phyloP scores from a whole-genome alignment of 1,140 invertebrate genomes.

The Diplogasteroides magnus region DNA sequence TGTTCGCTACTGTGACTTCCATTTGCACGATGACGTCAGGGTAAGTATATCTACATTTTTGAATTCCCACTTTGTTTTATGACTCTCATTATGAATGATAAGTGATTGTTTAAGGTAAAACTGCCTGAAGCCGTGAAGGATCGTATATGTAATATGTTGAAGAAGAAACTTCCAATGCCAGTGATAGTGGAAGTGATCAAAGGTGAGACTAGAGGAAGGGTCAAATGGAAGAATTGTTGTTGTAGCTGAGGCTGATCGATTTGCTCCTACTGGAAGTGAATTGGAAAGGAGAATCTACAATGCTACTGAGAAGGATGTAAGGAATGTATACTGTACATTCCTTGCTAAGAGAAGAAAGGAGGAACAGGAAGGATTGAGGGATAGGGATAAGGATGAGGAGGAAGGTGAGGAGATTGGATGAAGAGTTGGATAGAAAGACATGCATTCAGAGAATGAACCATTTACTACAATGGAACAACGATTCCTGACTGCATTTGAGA shows the following conservation, averaged over 20 bases:
- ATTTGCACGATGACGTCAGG: slow-evolving; percentile 29
- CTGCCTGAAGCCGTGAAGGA: slow-evolving; percentile 19
- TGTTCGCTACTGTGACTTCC: slow-evolving; percentile 27
- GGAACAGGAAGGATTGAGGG: neutral
- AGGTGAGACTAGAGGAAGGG: slow-evolving; percentile 8
- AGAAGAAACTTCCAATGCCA: slow-evolving; percentile 13
- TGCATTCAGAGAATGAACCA: neutral
- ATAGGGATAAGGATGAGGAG: neutral
- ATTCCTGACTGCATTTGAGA: neutral
- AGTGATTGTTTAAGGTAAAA: too few species aligned
- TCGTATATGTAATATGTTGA: slow-evolving; percentile 13
- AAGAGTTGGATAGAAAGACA: neutral
- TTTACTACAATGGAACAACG: neutral
- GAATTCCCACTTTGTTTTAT: too few species aligned
- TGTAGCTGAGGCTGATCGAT: neutral
- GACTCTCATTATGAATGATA: too few species aligned
- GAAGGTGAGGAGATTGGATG: neutral
- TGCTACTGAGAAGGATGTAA: neutral
- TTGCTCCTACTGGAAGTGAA: neutral
- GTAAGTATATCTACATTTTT: too few species aligned
- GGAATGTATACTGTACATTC: neutral
- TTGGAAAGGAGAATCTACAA: neutral
- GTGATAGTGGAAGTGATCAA: slow-evolving; percentile 25
- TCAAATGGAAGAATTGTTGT: neutral
- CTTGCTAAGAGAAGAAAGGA: neutral